Evolutionary conservation across 64 coral and sea anemone genomes (phyloP).

Genomic region (Catalaphyllia jardinei): DNA sequence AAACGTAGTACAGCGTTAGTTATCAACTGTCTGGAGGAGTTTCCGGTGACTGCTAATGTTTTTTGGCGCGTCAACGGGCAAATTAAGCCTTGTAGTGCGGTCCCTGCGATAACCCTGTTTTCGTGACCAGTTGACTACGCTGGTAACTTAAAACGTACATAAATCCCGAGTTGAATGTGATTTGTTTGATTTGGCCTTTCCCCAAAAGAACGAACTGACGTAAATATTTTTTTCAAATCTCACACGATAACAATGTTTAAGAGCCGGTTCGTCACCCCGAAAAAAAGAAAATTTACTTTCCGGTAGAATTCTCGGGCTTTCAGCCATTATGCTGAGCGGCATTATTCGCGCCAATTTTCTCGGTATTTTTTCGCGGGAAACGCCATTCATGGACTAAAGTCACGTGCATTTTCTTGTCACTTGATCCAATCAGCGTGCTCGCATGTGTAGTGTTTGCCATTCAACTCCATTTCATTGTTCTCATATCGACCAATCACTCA

Average conservation of each 20-base stretch:
- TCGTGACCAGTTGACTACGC: neutral
- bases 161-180: slow-evolving; percentile 19
- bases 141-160: slow-evolving; percentile 29
- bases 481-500: slow-evolving; percentile 66
- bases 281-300: slow-evolving; percentile 1
- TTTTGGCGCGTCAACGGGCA: neutral
- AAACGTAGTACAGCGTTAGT: neutral
- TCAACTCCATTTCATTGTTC: slow-evolving; percentile 72
- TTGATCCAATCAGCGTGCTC: slow-evolving; percentile 76
- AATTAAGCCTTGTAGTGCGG: neutral
- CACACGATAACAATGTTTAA: neutral
- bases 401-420: slow-evolving; percentile 68
- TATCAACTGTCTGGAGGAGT: neutral
- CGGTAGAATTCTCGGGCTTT: slow-evolving; percentile 44
- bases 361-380: slow-evolving; percentile 70
- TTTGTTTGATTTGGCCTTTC: slow-evolving; percentile 30
- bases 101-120: neutral
- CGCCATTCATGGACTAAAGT: slow-evolving; percentile 84
- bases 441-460: slow-evolving; percentile 70
- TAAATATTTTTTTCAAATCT: slow-evolving; percentile 25
- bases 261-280: neutral
- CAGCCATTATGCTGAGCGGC: slow-evolving; percentile 32
- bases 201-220: slow-evolving; percentile 19
- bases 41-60: neutral
- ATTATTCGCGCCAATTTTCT: slow-evolving; percentile 75